phyloP scores from a whole-genome alignment of 2,888 invertebrate genomes.

The Cataglyphis livida region DNA sequence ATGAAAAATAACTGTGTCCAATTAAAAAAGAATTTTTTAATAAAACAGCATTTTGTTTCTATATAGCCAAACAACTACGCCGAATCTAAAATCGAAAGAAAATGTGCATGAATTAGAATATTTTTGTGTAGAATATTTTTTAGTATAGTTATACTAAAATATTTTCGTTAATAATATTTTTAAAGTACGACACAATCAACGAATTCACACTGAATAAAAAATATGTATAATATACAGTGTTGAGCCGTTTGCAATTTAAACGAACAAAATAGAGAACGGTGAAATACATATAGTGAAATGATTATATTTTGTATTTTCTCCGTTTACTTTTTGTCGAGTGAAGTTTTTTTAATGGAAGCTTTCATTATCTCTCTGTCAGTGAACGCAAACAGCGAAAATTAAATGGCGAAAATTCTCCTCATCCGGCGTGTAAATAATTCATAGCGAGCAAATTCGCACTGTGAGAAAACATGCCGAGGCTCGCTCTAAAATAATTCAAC shows the following conservation, averaged over 20 bases:
- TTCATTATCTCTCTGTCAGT: conserved; percentile 16
- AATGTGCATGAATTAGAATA: neutral
- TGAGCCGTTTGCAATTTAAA: conserved; percentile 16
- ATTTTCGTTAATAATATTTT: neutral
- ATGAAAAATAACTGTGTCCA: neutral
- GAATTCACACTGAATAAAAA: neutral
- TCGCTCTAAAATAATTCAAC: conserved; percentile 53
- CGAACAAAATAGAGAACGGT: neutral
- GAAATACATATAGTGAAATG: conserved; percentile 12
- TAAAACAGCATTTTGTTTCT: neutral
- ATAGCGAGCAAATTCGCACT: conserved; percentile 16
- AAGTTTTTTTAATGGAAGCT: conserved; percentile 4
- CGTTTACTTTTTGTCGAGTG: neutral
- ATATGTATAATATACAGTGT: neutral
- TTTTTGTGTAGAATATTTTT: neutral
- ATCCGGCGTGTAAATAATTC: conserved; percentile 36
- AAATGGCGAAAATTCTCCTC: conserved; percentile 37
- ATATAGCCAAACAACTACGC: neutral
- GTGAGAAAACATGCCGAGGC: conserved; percentile 17
- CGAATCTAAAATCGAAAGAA: neutral
- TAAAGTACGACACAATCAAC: neutral
- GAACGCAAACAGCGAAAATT: conserved; percentile 25
- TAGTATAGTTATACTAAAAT: neutral
- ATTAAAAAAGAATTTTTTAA: neutral
- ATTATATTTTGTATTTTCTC: conserved; percentile 3